These are phyloP conservation scores for Pantherophis vulpinus DNA, from an alignment of 2,797 vertebrate species.

Conservation along the genomic window DNA sequence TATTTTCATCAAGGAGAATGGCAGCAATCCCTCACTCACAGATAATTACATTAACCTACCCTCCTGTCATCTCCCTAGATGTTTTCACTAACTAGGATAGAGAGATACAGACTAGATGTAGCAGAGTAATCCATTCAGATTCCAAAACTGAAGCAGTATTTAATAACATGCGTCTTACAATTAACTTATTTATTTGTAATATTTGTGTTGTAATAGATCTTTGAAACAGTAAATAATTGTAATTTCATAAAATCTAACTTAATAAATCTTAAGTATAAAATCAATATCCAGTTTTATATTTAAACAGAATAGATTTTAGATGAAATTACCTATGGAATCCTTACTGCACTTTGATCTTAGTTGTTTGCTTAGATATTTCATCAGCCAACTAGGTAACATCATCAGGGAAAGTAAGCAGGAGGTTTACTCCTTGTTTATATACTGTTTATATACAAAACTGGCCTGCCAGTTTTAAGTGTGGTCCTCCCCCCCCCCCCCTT, in stretches of 20 bases:
- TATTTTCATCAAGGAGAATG: not conserved
- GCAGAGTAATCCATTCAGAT: not conserved
- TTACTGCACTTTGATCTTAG: not conserved
- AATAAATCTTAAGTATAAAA: not conserved
- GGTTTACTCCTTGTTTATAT: not conserved
- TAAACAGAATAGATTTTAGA: not conserved
- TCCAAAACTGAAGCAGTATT: not conserved
- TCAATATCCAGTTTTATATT: not conserved
- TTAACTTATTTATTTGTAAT: not conserved
- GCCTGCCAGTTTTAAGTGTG: not conserved
- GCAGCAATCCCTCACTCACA: not conserved
- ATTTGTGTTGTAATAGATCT: not conserved
- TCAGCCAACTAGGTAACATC: not conserved
- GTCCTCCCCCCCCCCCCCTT: rapidly evolving
- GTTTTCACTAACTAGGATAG: not conserved
- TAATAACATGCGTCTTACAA: not conserved
- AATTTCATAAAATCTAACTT: not conserved
- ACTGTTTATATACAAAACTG: not conserved
- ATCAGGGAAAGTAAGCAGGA: not conserved
- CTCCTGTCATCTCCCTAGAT: not conserved
- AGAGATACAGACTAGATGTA: not conserved
- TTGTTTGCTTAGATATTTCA: not conserved
- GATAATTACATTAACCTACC: not conserved
- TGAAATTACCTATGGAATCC: not conserved
- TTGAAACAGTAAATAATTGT: not conserved